Evolutionary conservation across 2,888 invertebrate genomes (phyloP), one percentile per base, ranked within the genome.

Genomic region (Taenaris catops): DNA sequence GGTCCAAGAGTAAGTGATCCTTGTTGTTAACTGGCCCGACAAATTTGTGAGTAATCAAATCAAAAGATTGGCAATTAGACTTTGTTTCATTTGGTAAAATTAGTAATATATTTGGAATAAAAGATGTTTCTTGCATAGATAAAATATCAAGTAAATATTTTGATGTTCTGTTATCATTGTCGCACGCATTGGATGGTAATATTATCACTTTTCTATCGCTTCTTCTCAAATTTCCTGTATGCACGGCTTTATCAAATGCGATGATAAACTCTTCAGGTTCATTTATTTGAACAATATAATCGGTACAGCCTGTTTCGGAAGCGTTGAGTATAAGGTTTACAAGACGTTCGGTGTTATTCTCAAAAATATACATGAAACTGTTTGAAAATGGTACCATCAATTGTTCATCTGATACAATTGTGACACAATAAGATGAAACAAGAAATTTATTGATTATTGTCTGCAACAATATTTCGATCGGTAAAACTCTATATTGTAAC

Each of bases 291-390:
- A 88, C 63, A 2, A 87, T 58, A 36, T 81, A 87, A 58, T 83
- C 87, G 5, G 83, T 81, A 54, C 88, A 88, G 5, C 86, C 87
- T 23, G 63, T 68, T 59, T 87, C 86, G 1, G 79, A 75, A 1
- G 69, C 63, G 10, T 59, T 43, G 1, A 76, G 35, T 41, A 83
- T 48, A 26, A 64, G 57, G 4, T 58, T 31, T 4, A 53, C 44
- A 0, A 80, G 44, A 35, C 51, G 48, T 12, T 56, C 49, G 19
- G 48, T 54, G 1, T 51, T 48, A 37, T 63, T 57, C 2, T 58
- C 58, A 16, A 43, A 35, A 9, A 80, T 53, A 31, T 53, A 55
- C 7, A 62, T 63, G 35, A 64, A 68, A 39, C 49, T 57, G 9
- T 44, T 41, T 12, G 62, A 41, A 4, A 55, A 38, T 10, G 41